Evolutionary conservation across 2,888 invertebrate species (phyloP).

Genomic region (Ptychoptera contaminata): DNA sequence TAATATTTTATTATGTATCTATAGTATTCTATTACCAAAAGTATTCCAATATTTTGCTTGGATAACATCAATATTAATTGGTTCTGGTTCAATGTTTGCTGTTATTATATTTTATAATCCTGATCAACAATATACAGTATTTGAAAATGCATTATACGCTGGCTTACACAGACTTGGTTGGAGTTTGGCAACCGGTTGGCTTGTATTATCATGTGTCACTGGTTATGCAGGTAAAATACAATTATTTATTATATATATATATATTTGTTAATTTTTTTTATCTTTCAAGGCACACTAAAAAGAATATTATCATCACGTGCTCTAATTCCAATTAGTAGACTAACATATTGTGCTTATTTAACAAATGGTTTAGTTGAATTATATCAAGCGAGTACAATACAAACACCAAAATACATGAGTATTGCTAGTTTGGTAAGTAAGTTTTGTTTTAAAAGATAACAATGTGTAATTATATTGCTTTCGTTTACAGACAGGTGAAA

Average conservation of each 20-base stretch:
- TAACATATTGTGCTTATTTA: constrained; percentile 58
- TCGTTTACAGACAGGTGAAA: constrained; percentile 34
- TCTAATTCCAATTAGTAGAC: constrained; percentile 46
- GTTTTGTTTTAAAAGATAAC: neutral
- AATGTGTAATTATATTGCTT: neutral
- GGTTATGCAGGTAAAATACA: constrained; percentile 40
- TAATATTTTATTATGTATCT: constrained; percentile 3
- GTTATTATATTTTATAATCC: constrained; percentile 46
- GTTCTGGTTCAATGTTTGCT: constrained; percentile 41
- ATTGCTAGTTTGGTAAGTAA: constrained; percentile 41
- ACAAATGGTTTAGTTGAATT: constrained; percentile 55
- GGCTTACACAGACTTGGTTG: constrained; percentile 50
- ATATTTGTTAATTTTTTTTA: too few species aligned
- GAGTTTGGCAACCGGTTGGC: constrained; percentile 52
- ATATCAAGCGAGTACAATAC: constrained; percentile 42
- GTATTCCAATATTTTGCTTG: constrained; percentile 10
- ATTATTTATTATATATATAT: too few species aligned
- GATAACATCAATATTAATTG: constrained; percentile 25
- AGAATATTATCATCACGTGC: constrained; percentile 21
- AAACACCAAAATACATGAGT: constrained; percentile 43
- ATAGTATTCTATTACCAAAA: neutral
- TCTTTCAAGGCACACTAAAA: constrained; percentile 21
- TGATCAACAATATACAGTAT: constrained; percentile 37
- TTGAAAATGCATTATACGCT: constrained; percentile 48
- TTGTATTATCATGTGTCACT: constrained; percentile 46